Conservation (phyloP, 1,140 invertebrate genomes). For the Melitaea cinxia region DNA sequence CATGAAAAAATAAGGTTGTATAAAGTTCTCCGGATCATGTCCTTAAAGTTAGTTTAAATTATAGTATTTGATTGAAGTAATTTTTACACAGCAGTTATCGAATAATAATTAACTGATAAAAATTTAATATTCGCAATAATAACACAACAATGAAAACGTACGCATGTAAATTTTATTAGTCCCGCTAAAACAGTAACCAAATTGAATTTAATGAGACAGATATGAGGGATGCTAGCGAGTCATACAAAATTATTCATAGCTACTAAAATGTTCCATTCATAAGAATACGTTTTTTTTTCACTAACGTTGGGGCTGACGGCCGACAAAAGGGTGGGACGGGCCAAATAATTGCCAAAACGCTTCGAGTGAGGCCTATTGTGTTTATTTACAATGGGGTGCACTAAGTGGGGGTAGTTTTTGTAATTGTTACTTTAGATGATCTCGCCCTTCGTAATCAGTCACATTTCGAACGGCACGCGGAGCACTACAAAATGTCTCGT, state of each 20-base stretch:
- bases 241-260: conserved; percentile 81
- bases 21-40: too few species aligned
- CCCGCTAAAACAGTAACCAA: conserved; percentile 64
- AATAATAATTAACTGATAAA: too few species aligned
- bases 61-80: too few species aligned
- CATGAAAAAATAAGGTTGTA: too few species aligned
- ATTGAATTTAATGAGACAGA: conserved; percentile 79
- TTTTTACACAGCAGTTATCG: too few species aligned
- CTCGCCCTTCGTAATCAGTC: conserved; percentile 62
- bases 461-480: conserved; percentile 47
- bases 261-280: conserved; percentile 78
- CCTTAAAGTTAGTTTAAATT: too few species aligned
- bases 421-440: conserved; percentile 74
- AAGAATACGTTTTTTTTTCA: conserved; percentile 69
- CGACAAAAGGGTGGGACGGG: conserved; percentile 80
- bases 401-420: conserved; percentile 28
- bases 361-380: conserved; percentile 76
- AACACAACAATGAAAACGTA: too few species aligned
- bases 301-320: conserved; percentile 69
- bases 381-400: conserved; percentile 71
- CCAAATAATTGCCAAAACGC: conserved; percentile 80
- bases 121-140: too few species aligned
- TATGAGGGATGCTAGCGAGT: conserved; percentile 71
- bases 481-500: conserved; percentile 84
- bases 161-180: conserved; percentile 17